Evolutionary conservation across 2,797 vertebrate species (phyloP), one percentile per base, ranked within the genome.

Genomic region (Nothura maculosa): DNA sequence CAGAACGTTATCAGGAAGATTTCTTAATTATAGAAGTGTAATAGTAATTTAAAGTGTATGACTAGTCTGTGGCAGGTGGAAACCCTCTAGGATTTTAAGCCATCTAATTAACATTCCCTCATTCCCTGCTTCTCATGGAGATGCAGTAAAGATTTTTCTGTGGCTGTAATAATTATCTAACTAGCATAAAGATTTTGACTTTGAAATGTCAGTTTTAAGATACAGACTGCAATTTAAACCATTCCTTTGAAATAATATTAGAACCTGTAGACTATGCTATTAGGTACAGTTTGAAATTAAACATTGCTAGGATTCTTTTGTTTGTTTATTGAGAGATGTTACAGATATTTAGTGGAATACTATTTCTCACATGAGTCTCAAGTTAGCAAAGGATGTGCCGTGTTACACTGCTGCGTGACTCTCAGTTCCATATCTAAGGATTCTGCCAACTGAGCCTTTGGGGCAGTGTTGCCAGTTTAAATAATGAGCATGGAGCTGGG

Each of bases 71-170:
- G 87, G 75, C 93, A 93, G 85, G 82, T 94, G 73, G 80, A 80
- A 95, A 58, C 48, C 79, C 72, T 94, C 77, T 70, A 69, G 89
- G 81, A 95, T 67, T 87, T 85, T 54, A 54, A 90, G 47, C 80
- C 81, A 55, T 28, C 4, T 6, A 87, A 94, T 94, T 91, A 90
- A 68, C 50, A 50, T 81, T 85, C 82, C 47, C 50, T 78, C 47
- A 54, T 81, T 85, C 82, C 47, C 54, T 78, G 45, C 89, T 93
- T 95, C 82, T 89, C 86, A 89, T 93, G 93, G 93, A 95, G 60
- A 94, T 91, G 14, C 77, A 84, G 36, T 45, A 95, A 75, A 92
- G 72, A 54, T 87, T 95, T 91, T 91, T 61, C 50, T 66, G n/a
- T 72, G 62, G 36, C 76, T 85, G 16, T 19, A 27, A 64, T 50